Conservation (phyloP, 2,797 vertebrate species). For the Lemur catta region DNA sequence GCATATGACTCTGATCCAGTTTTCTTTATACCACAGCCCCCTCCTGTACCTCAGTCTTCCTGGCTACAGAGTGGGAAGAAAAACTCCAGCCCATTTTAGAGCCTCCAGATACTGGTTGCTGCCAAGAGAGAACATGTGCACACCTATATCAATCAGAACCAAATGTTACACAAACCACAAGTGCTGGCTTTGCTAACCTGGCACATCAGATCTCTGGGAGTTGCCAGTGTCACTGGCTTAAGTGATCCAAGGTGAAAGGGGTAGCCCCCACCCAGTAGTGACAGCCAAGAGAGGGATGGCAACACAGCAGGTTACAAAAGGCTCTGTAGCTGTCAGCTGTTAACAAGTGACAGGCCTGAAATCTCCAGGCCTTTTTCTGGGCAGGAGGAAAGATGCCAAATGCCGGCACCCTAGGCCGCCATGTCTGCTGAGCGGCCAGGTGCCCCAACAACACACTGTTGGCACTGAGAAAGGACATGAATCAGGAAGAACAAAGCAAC, state of each 20-base stretch:
- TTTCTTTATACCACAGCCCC: background rate
- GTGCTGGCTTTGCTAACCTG: constrained; percentile 45
- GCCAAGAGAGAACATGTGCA: background rate
- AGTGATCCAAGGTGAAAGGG: constrained; percentile 29
- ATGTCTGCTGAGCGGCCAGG: background rate
- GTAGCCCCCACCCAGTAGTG: background rate
- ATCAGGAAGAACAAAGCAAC: background rate
- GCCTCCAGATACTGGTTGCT: background rate
- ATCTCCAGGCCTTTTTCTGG: background rate
- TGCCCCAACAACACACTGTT: background rate
- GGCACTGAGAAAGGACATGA: background rate
- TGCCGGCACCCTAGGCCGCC: background rate
- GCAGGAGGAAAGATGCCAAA: background rate
- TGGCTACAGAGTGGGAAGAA: background rate
- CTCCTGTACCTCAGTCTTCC: constrained; percentile 11
- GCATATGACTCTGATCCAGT: background rate
- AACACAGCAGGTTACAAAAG: constrained; percentile 33
- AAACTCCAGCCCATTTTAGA: background rate
- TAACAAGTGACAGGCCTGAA: constrained; percentile 54
- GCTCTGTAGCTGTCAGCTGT: constrained; percentile 8
- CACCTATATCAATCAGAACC: background rate
- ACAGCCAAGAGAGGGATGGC: background rate
- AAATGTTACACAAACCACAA: background rate
- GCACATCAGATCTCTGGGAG: background rate
- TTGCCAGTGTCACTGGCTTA: background rate